Percentiles rank a stretch among this genome's conserved stretches.
Conservation (phyloP, 2,113 vertebrate genomes). For the Eurystomus gularis region DNA sequence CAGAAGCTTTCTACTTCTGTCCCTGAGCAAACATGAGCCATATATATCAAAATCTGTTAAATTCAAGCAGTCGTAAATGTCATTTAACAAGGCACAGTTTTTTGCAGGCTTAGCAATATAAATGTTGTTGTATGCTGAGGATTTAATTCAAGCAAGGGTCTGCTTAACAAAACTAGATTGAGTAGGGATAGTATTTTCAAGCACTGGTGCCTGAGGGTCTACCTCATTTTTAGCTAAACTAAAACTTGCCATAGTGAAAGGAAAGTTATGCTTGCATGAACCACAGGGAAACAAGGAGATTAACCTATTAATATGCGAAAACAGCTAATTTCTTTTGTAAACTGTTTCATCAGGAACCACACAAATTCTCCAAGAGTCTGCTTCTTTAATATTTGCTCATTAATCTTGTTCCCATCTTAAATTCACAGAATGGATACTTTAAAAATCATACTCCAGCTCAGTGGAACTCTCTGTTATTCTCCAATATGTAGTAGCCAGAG, state of each 20-base stretch:
- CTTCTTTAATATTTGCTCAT: not conserved
- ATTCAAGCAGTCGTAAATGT: not conserved
- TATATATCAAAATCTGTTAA: not conserved
- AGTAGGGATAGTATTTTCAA: not conserved
- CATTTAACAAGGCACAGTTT: not conserved
- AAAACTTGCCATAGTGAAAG: not conserved
- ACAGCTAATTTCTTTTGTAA: not conserved
- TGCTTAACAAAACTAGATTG: not conserved
- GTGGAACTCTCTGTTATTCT: not conserved
- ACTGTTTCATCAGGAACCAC: not conserved
- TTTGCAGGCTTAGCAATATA: not conserved
- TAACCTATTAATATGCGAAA: not conserved
- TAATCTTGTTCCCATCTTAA: not conserved
- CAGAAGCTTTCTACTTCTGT: not conserved
- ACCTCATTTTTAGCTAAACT: not conserved
- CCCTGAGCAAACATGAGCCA: not conserved
- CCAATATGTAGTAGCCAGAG: not conserved
- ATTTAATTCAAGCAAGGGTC: not conserved
- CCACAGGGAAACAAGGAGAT: not conserved
- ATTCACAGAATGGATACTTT: not conserved
- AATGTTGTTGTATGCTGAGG: not conserved
- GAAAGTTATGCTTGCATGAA: not conserved
- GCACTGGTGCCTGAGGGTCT: not conserved
- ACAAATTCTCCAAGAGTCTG: not conserved
- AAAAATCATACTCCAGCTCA: not conserved